Conservation (phyloP, 2,888 invertebrate genomes). For the Epinotia ramella region DNA sequence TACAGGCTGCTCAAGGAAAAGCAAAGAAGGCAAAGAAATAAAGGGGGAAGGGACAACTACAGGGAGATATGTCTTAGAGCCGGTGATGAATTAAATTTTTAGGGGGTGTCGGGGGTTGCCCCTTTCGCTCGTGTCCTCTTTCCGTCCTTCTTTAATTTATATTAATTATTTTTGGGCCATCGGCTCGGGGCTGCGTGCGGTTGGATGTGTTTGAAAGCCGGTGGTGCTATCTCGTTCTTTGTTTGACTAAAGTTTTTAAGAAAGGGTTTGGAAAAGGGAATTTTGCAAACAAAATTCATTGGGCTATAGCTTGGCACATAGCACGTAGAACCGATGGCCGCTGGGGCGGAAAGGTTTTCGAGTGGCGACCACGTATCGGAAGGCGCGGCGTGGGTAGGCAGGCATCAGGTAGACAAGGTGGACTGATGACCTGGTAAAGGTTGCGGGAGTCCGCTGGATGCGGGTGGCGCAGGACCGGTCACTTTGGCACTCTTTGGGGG, state of each 20-base stretch:
- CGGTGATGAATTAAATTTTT: conserved; percentile 85
- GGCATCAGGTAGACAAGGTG: too few relatives aligned
- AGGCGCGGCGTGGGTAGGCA: too few relatives aligned
- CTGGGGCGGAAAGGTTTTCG: too few relatives aligned
- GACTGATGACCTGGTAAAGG: too few relatives aligned
- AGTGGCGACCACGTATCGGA: too few relatives aligned
- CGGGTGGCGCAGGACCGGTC: too few relatives aligned
- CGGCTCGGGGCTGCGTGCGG: conserved; percentile 14
- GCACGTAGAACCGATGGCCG: too few relatives aligned
- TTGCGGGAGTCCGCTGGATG: too few relatives aligned
- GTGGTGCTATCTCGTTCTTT: not conserved
- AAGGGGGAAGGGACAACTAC: conserved; percentile 77
- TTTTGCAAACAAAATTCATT: not conserved
- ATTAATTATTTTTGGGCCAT: conserved; percentile 71
- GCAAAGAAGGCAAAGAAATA: conserved; percentile 84
- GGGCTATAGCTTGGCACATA: not conserved
- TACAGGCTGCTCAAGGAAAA: conserved; percentile 76
- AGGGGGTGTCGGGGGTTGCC: conserved; percentile 75
- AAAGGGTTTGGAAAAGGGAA: not conserved
- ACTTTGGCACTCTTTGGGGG: too few relatives aligned
- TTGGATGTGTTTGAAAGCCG: not conserved
- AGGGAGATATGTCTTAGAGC: conserved; percentile 80
- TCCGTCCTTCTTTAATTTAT: conserved; percentile 80
- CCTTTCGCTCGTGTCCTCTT: conserved; percentile 77
- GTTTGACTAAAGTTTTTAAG: not conserved